Conservation (phyloP, 2,888 invertebrate species). For the Dasypolia templi region DNA sequence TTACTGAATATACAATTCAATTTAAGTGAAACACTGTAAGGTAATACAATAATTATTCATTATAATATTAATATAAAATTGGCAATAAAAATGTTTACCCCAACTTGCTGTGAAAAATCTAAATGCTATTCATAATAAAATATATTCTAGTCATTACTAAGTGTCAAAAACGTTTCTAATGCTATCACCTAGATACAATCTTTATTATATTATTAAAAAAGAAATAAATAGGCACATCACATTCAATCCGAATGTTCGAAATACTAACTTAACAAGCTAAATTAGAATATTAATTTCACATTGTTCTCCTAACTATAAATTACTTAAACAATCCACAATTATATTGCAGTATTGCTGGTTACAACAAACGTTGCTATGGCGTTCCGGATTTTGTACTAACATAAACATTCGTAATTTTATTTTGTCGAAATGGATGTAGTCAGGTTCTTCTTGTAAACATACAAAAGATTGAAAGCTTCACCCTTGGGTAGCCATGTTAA, state of each 20-base stretch:
- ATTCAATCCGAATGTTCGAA: slow-evolving; percentile 84
- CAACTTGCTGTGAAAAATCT: slow-evolving; percentile 72
- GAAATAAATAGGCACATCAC: slow-evolving; percentile 89
- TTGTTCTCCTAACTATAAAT: slow-evolving; percentile 77
- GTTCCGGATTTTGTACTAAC: slow-evolving; percentile 85
- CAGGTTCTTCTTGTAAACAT: slow-evolving; percentile 30
- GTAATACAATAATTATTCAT: slow-evolving; percentile 67
- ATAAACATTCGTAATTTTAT: slow-evolving; percentile 60
- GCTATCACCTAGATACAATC: slow-evolving; percentile 83
- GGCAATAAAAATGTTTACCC: slow-evolving; percentile 70
- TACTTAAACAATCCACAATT: slow-evolving; percentile 84
- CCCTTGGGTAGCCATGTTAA: slow-evolving; percentile 40
- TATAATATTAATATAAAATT: slow-evolving; percentile 68
- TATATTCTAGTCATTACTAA: slow-evolving; percentile 81
- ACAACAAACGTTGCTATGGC: slow-evolving; percentile 84
- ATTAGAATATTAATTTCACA: slow-evolving; percentile 81
- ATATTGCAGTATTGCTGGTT: slow-evolving; percentile 83
- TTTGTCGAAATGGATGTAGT: slow-evolving; percentile 43
- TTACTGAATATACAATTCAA: slow-evolving; percentile 86
- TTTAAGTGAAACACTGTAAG: slow-evolving; percentile 71
- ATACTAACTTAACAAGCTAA: slow-evolving; percentile 80
- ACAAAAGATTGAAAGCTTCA: slow-evolving; percentile 23
- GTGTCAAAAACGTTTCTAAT: slow-evolving; percentile 80
- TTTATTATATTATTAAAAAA: slow-evolving; percentile 83
- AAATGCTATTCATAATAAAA: slow-evolving; percentile 76